Evolutionary conservation across 2,797 vertebrate species (phyloP).

Genomic region (Microchirus variegatus): DNA sequence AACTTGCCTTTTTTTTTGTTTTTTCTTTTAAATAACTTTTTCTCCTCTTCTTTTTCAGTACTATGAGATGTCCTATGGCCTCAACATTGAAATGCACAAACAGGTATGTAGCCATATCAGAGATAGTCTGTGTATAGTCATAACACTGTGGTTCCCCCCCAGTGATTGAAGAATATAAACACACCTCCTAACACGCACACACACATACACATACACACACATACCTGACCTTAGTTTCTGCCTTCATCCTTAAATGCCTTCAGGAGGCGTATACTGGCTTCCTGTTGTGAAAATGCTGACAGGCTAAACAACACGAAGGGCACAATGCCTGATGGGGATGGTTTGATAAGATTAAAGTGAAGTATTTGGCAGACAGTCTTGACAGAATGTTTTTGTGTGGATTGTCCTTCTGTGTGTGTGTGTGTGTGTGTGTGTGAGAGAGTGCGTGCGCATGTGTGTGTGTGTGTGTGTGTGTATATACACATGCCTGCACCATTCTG

Average conservation of each 20-base stretch:
- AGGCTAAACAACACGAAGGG: conserved; percentile 71
- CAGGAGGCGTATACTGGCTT: conserved; percentile 57
- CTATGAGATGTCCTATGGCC: conserved; percentile 98
- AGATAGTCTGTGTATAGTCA: conserved; percentile 44
- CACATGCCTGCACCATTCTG: conserved; percentile 40
- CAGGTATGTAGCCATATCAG: conserved; percentile 88
- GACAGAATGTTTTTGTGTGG: conserved; percentile 51
- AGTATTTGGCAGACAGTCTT: conserved; percentile 81
- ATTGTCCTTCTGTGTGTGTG: not conserved
- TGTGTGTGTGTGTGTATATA: conserved; percentile 27
- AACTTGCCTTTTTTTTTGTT: not conserved
- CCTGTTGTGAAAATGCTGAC: conserved; percentile 77
- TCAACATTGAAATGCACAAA: conserved; percentile 99
- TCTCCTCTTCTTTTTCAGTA: conserved; percentile 80
- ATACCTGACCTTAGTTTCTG: conserved; percentile 63
- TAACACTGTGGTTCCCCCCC: conserved; percentile 38
- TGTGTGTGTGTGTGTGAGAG: conserved; percentile 35
- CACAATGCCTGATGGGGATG: conserved; percentile 79
- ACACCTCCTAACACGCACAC: conserved; percentile 14
- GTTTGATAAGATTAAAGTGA: conserved; percentile 89
- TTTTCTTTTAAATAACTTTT: conserved; percentile 7
- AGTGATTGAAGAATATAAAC: conserved; percentile 40
- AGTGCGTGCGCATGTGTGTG: conserved; percentile 9
- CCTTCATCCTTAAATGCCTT: conserved; percentile 67
- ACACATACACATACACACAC: conserved; percentile 39